Evolutionary conservation across 2,888 invertebrate species (phyloP), one percentile per base, ranked within the genome.

Genomic region (Drosophila planitibia): DNA sequence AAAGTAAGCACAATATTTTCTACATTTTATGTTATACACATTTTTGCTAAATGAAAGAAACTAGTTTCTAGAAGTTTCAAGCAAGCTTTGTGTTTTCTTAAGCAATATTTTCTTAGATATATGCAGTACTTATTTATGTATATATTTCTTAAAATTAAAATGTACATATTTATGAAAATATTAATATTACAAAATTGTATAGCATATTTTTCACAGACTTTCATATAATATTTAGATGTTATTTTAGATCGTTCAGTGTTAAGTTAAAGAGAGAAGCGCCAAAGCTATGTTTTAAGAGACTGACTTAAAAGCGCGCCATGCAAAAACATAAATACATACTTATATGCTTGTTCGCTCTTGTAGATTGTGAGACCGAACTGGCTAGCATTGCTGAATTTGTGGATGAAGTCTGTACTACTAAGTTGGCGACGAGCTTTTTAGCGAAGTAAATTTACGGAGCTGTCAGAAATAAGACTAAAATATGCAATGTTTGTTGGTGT

Each of bases 321-420:
- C 4, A 7, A 14, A 22, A 14, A 14, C 2, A 47, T 44, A n/a
- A 5, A 6, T 47, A 47, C 2, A 35, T 14, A 7, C 0, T n/a
- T 2, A 41, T n/a, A 4, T n/a, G 4, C 4, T 41, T 41, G 4
- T 35, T 16, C n/a, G n/a, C n/a, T n/a, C 10, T n/a, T 12, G 41
- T 41, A n/a, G 10, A n/a, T 2, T n/a, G 16, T 53, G 6, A 33
- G n/a, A 28, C 14, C 3, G 12, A 60, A 41, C 4, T 9, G 28
- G 53, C 33, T 16, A 16, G 3, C 3, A 12, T 2, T 2, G 41
- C 51, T 37, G 10, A 9, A 28, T 22, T 19, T 0, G 3, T 28
- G 70, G 68, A 57, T 57, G 30, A 12, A 44, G 70, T 69, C 37
- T 14, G 14, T 32, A 10, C 25, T 33, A 22, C 1, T 54, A 19